Evolutionary conservation across 2,888 invertebrate species (phyloP).

Genomic region (Stenodema calcarata): DNA sequence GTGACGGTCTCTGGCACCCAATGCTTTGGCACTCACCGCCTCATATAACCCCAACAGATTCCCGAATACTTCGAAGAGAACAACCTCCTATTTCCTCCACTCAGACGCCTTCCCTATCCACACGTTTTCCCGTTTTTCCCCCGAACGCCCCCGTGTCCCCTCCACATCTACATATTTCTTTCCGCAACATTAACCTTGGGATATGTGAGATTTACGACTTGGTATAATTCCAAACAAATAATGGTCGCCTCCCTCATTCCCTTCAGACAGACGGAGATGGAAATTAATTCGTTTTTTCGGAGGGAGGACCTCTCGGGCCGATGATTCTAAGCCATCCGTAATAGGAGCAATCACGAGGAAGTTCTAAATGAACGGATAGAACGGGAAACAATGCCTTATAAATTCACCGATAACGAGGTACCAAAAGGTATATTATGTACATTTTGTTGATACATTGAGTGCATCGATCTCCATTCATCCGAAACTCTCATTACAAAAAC

Average conservation of each 20-base stretch:
- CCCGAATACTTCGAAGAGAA: background rate
- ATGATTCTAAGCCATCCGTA: background rate
- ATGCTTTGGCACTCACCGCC: background rate
- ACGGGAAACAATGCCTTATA: background rate
- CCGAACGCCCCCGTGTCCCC: background rate
- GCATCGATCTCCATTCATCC: no score
- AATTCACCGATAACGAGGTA: background rate
- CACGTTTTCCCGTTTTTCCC: background rate
- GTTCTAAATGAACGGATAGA: background rate
- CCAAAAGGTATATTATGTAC: no score
- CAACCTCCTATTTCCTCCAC: background rate
- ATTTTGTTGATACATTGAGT: no score
- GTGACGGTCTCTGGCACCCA: slow-evolving; percentile 25
- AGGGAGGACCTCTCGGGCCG: background rate
- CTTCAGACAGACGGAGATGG: background rate
- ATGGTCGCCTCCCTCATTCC: background rate
- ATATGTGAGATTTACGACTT: slow-evolving; percentile 37
- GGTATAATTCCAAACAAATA: slow-evolving; percentile 46
- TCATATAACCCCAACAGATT: slow-evolving; percentile 16
- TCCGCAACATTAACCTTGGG: slow-evolving; percentile 37
- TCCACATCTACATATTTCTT: slow-evolving; percentile 30
- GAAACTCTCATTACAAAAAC: no score
- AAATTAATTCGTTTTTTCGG: background rate
- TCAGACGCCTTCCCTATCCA: background rate
- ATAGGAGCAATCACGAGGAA: background rate